Percentiles rank a stretch among this genome's conserved stretches.
phyloP scores from a whole-genome alignment of 2,113 vertebrate species.

The Myotis brandtii region DNA sequence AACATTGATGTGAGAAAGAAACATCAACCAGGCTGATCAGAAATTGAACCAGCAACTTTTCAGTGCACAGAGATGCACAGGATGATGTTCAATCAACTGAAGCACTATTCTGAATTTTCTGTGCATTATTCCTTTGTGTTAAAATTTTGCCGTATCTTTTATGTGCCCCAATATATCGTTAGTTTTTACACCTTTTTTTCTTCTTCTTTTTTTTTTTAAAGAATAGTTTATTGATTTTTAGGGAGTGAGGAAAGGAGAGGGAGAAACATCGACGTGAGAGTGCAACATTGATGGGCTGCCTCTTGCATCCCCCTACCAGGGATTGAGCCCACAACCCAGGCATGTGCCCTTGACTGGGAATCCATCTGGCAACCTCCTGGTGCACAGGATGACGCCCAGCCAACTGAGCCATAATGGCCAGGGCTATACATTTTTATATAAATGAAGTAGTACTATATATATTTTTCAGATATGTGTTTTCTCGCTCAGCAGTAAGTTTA shows the following conservation, averaged over 20 bases:
- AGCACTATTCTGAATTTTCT: background rate
- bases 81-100: background rate
- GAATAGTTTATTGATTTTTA: background rate
- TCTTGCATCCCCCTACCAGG: background rate
- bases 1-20: too few species aligned
- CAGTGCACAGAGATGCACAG: too few species aligned
- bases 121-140: constrained; percentile 34
- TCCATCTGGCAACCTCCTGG: background rate
- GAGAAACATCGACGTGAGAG: background rate
- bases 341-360: background rate
- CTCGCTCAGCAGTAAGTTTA: background rate
- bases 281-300: background rate
- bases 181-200: background rate
- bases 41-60: too few species aligned
- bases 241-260: background rate
- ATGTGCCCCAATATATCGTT: background rate
- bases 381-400: background rate
- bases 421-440: background rate
- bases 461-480: constrained; percentile 42
- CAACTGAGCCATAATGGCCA: background rate
- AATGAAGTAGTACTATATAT: background rate
- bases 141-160: background rate
- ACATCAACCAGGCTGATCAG: too few species aligned
- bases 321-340: background rate
- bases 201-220: background rate